phyloP scores from a whole-genome alignment of 2,113 vertebrate species.

The Noturus placidus region DNA sequence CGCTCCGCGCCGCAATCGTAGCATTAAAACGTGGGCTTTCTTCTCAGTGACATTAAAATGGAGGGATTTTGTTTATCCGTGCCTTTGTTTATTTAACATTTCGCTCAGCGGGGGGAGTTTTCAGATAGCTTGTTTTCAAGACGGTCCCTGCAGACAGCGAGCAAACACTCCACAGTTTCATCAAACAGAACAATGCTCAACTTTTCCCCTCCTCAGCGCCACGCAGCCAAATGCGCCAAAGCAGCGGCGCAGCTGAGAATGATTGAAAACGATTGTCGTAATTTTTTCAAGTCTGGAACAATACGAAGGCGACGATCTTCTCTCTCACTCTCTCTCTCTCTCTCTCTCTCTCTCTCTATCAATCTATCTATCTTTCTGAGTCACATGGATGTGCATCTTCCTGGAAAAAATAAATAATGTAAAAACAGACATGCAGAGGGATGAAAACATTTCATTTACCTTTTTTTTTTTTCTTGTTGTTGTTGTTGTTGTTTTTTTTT shows the following conservation, averaged over 20 bases:
- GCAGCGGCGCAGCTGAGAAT: slow-evolving; percentile 69
- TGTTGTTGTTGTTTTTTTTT: slow-evolving; percentile 38
- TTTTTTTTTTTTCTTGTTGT: slow-evolving; percentile 49
- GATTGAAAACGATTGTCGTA: slow-evolving; percentile 78
- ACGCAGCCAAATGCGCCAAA: slow-evolving; percentile 72
- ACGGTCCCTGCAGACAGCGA: slow-evolving; percentile 79
- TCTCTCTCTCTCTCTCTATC: slow-evolving; percentile 2
- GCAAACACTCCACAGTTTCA: slow-evolving; percentile 81
- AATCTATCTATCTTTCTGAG: slow-evolving; percentile 37
- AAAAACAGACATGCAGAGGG: slow-evolving; percentile 56
- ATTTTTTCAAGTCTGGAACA: slow-evolving; percentile 69
- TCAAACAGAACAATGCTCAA: slow-evolving; percentile 81
- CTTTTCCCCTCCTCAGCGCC: slow-evolving; percentile 73
- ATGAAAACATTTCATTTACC: slow-evolving; percentile 67
- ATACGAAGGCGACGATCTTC: slow-evolving; percentile 63
- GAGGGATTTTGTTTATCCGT: slow-evolving; percentile 81
- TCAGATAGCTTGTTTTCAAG: slow-evolving; percentile 81
- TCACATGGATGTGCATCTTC: slow-evolving; percentile 63
- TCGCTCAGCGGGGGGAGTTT: slow-evolving; percentile 78
- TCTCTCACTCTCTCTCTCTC: slow-evolving; percentile 27
- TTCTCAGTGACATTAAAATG: slow-evolving; percentile 81
- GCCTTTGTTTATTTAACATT: slow-evolving; percentile 83
- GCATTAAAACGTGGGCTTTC: slow-evolving; percentile 74
- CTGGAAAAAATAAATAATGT: slow-evolving; percentile 13
- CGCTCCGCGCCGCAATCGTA: slow-evolving; percentile 62